A percentile compares a stretch with the other conserved stretches of the same genome.
These are phyloP conservation scores for Zaprionus gabonicus DNA, from an alignment of 1,140 invertebrate species.

Conservation along the genomic window DNA sequence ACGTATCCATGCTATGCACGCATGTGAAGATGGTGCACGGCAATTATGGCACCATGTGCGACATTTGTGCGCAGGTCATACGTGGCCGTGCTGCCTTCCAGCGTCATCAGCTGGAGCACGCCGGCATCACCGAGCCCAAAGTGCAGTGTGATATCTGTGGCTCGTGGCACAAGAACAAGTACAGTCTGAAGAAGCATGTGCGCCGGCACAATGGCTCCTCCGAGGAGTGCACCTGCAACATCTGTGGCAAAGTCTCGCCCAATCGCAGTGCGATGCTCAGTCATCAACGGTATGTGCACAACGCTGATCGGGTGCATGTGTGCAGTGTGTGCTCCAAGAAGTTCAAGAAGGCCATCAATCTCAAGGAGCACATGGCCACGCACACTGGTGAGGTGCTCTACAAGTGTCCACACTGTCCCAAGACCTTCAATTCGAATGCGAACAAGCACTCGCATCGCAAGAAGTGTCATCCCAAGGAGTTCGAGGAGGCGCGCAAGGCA, in stretches of 20 bases:
- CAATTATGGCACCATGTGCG: conserved; percentile 77
- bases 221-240: conserved; percentile 60
- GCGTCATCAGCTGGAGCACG: conserved; percentile 75
- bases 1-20: conserved; percentile 55
- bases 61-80: conserved; percentile 80
- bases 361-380: conserved; percentile 80
- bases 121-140: conserved; percentile 68
- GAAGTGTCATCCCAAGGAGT: conserved; percentile 81
- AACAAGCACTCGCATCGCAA: conserved; percentile 82
- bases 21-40: conserved; percentile 70
- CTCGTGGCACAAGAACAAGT: conserved; percentile 81
- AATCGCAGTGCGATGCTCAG: conserved; percentile 78
- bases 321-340: conserved; percentile 76
- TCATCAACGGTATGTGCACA: conserved; percentile 78
- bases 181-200: conserved; percentile 76
- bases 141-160: conserved; percentile 82
- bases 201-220: conserved; percentile 63
- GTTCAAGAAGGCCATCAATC: conserved; percentile 77
- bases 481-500: conserved; percentile 66
- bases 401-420: conserved; percentile 78
- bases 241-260: conserved; percentile 78
- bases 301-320: conserved; percentile 58
- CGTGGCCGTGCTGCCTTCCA: conserved; percentile 68
- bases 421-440: conserved; percentile 81
- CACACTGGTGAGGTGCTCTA: conserved; percentile 82